Percentiles rank a stretch among this genome's conserved stretches.
These are phyloP conservation scores for Heterocephalus glaber DNA, from an alignment of 2,113 vertebrate species.

Conservation along the genomic window DNA sequence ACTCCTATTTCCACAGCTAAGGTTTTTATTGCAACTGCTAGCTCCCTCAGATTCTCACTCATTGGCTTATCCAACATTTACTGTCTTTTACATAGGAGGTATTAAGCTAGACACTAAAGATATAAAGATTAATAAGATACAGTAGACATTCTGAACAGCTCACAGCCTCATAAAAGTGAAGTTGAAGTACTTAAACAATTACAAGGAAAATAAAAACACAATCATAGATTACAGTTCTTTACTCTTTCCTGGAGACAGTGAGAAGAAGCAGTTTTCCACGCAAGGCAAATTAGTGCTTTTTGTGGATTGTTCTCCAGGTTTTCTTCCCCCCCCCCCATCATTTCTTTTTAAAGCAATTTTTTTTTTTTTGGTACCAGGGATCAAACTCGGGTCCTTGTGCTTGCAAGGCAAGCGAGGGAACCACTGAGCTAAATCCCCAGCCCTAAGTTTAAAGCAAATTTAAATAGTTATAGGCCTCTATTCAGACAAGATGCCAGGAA, in stretches of 20 bases:
- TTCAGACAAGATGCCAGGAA: neutral
- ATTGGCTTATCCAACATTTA: neutral
- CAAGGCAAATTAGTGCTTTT: neutral
- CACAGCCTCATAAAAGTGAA: conserved; percentile 7
- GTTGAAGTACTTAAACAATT: conserved; percentile 23
- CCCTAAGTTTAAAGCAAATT: neutral
- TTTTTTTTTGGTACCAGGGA: too few species aligned
- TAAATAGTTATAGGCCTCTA: neutral
- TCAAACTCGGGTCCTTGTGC: too few species aligned
- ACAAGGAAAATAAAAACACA: conserved; percentile 44
- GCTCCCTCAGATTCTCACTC: neutral
- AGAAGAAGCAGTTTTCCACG: neutral
- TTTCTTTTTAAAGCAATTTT: neutral
- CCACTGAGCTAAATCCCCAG: too few species aligned
- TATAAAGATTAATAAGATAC: conserved; percentile 6
- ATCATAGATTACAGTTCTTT: neutral
- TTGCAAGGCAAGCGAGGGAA: too few species aligned
- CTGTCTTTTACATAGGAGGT: neutral
- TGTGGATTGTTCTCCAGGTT: neutral
- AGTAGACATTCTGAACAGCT: neutral
- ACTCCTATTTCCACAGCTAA: neutral
- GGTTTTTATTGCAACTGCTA: neutral
- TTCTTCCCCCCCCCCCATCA: neutral
- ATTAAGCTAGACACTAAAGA: conserved; percentile 5
- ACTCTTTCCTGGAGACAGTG: neutral